These are phyloP conservation scores for Vanacampus margaritifer DNA, from an alignment of 2,113 vertebrate genomes.

Conservation along the genomic window DNA sequence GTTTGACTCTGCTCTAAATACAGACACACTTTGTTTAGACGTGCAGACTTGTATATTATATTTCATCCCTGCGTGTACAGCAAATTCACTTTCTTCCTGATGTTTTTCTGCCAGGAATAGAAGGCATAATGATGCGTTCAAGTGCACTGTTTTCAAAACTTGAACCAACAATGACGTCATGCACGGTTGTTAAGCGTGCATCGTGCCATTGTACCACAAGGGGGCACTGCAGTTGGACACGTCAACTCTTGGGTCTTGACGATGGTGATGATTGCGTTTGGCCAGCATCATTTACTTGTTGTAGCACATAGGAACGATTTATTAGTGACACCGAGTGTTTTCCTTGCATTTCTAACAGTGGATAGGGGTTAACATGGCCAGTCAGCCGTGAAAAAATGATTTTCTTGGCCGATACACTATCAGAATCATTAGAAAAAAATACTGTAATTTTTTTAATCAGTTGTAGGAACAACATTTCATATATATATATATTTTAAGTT, in stretches of 20 bases:
- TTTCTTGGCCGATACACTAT: background rate
- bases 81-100: background rate
- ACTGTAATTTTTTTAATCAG: too few relatives aligned
- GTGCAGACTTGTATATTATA: conserved; percentile 13
- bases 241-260: background rate
- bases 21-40: conserved; percentile 35
- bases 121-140: background rate
- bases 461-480: too few relatives aligned
- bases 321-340: background rate
- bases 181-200: background rate
- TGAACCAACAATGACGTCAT: background rate
- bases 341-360: background rate
- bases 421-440: too few relatives aligned
- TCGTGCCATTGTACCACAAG: background rate
- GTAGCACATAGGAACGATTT: background rate
- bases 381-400: background rate
- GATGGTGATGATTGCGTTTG: background rate
- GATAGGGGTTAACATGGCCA: background rate
- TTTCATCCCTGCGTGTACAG: conserved; percentile 1
- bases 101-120: background rate
- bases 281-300: background rate
- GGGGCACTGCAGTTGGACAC: background rate
- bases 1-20: conserved; percentile 66
- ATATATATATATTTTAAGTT: too few relatives aligned
- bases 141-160: background rate